Evolutionary conservation across 2,113 vertebrate species (phyloP), one percentile per base, ranked within the genome.

Genomic region (Coryphaenoides rupestris): DNA sequence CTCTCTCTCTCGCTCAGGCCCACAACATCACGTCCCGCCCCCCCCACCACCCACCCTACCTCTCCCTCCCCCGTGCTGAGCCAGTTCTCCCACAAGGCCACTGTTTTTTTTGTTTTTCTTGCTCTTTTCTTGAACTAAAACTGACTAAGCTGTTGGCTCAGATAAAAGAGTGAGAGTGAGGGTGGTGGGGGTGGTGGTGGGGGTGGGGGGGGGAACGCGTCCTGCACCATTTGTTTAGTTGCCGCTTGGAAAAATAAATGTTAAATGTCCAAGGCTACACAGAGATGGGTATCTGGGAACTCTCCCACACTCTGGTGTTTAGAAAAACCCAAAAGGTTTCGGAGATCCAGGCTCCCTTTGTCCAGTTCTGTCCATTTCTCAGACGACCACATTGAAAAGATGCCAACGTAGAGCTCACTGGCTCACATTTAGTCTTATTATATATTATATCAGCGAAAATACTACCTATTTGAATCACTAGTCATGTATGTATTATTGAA

Each of bases 161-260:
- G 82, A 88, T 91, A 87, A 90, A 83, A 66, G 71, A 73, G 26
- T 17, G 63, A 77, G n/a, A n/a, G n/a, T n/a, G n/a, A n/a, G n/a
- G n/a, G n/a, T n/a, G n/a, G n/a, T n/a, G n/a, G n/a, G n/a, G n/a
- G n/a, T n/a, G n/a, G n/a, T n/a, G n/a, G n/a, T n/a, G n/a, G n/a
- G n/a, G n/a, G n/a, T n/a, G n/a, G n/a, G n/a, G n/a, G 46, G 64
- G 69, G 78, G 72, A 81, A 81, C 78, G 65, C 69, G 78, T 84
- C 81, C 69, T 76, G 87, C 84, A 72, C 82, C 78, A 88, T 89
- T 89, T 87, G 74, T 73, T 68, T 73, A 65, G 69, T 75, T 66
- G 83, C 75, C 82, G 74, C 55, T 77, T 84, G 74, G 82, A 83
- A 87, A 88, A 92, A 90, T 81, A 89, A 88, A 88, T 77, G 62